These are phyloP conservation scores for Dioctria linearis DNA, from an alignment of 2,888 invertebrate species.

Conservation along the genomic window DNA sequence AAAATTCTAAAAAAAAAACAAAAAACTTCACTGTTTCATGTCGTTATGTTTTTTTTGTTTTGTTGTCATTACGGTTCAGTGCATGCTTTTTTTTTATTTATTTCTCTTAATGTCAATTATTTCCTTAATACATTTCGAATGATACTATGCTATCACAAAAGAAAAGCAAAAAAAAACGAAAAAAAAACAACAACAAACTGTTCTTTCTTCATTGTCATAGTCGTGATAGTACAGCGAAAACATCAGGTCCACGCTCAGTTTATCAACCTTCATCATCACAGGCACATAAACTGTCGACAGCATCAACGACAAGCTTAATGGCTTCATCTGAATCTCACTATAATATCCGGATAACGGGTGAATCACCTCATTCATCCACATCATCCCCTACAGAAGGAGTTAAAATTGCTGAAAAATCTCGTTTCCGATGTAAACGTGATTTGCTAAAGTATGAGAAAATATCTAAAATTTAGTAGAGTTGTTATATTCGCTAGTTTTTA, in stretches of 20 bases:
- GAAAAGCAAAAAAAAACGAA: neutral
- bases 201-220: slow-evolving; percentile 46
- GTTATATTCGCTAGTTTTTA: neutral
- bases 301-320: slow-evolving; percentile 17
- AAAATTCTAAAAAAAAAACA: neutral
- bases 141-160: slow-evolving; percentile 23
- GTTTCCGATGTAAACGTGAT: slow-evolving; percentile 67
- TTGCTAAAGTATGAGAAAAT: slow-evolving; percentile 67
- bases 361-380: slow-evolving; percentile 43
- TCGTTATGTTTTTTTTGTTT: slow-evolving; percentile 45
- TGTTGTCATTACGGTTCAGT: neutral
- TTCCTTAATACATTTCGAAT: neutral
- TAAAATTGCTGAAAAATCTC: slow-evolving; percentile 60
- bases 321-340: slow-evolving; percentile 22
- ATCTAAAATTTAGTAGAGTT: slow-evolving; percentile 6
- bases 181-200: slow-evolving; percentile 12
- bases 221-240: slow-evolving; percentile 7
- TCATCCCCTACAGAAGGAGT: slow-evolving; percentile 58
- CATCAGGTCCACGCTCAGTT: neutral
- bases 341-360: neutral
- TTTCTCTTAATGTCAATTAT: neutral
- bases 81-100: slow-evolving; percentile 25
- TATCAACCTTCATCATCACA: slow-evolving; percentile 21
- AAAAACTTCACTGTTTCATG: slow-evolving; percentile 38
- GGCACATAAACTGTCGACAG: slow-evolving; percentile 15